Evolutionary conservation across 2,113 vertebrate genomes (phyloP).

Genomic region (Gobiocypris rarus): DNA sequence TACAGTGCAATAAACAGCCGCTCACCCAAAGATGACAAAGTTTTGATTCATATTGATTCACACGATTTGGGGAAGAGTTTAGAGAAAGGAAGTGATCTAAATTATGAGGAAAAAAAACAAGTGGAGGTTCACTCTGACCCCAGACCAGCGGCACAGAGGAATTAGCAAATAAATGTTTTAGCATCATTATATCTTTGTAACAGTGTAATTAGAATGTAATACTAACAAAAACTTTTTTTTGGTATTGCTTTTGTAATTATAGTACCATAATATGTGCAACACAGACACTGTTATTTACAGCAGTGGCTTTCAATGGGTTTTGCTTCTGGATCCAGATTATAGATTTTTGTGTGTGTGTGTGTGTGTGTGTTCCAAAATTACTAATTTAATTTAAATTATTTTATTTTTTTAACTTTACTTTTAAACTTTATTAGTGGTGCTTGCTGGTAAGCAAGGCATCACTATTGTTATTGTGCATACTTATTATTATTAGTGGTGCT

Average conservation of each 20-base stretch:
- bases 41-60: no score
- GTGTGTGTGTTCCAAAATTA: no score
- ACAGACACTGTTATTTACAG: background rate
- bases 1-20: conserved; percentile 50
- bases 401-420: no score
- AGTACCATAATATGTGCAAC: background rate
- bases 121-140: background rate
- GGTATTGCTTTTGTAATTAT: background rate
- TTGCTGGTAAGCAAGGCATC: no score
- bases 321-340: background rate
- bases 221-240: background rate
- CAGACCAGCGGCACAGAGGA: no score
- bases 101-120: background rate
- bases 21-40: conserved; percentile 85
- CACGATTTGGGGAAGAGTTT: conserved; percentile 69
- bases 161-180: no score
- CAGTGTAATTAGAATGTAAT: background rate
- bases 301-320: background rate
- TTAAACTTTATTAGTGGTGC: no score
- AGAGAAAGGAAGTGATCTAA: background rate
- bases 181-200: background rate
- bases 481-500: no score
- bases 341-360: background rate
- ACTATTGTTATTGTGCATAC: no score
- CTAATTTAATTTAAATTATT: background rate